These are phyloP conservation scores for Acarapis woodi DNA, from an alignment of 1,140 invertebrate species.

Conservation along the genomic window DNA sequence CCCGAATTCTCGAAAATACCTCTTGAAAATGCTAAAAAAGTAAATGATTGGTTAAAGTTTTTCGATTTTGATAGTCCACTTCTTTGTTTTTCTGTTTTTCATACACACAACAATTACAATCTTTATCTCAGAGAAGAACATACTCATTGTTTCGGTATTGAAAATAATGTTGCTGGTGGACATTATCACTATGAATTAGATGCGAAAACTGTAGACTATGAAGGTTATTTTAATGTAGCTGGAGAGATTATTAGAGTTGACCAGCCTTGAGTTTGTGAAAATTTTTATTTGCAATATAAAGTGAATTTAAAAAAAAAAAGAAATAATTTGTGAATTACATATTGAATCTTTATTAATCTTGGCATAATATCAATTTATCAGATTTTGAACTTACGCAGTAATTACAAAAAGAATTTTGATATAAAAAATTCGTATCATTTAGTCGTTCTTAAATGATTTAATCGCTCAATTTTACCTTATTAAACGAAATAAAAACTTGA, in stretches of 20 bases:
- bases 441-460: no score
- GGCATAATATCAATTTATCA: no score
- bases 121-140: slow-evolving; percentile 68
- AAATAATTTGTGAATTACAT: no score
- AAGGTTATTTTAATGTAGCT: slow-evolving; percentile 54
- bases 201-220: slow-evolving; percentile 46
- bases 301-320: no score
- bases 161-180: slow-evolving; percentile 61
- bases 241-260: slow-evolving; percentile 45
- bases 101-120: slow-evolving; percentile 53
- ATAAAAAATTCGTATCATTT: no score
- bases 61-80: slow-evolving; percentile 62
- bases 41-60: slow-evolving; percentile 69
- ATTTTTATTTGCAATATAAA: no score
- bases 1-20: slow-evolving; percentile 51
- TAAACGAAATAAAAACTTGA: no score
- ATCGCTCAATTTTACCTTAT: no score
- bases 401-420: no score
- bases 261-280: no score
- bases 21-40: slow-evolving; percentile 32
- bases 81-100: slow-evolving; percentile 51
- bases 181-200: slow-evolving; percentile 86
- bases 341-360: no score
- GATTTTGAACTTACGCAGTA: no score
- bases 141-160: slow-evolving; percentile 65